phyloP scores from a whole-genome alignment of 2,888 invertebrate species.

The Norana najaformis region DNA sequence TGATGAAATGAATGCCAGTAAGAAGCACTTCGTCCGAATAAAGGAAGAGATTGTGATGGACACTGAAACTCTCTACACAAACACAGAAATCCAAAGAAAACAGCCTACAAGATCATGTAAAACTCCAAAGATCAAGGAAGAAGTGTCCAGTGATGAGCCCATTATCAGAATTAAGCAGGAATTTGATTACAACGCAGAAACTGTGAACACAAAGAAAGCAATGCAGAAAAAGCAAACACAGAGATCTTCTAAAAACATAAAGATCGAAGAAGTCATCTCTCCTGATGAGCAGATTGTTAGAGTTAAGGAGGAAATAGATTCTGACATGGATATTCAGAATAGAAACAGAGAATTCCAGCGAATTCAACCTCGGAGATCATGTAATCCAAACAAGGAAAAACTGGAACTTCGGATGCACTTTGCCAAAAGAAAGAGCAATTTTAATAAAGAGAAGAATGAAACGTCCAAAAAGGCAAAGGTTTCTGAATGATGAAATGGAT shows the following conservation, averaged over 20 bases:
- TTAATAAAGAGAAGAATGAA: neutral
- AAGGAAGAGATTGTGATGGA: too few relatives aligned
- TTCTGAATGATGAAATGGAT: neutral
- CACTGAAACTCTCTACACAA: too few relatives aligned
- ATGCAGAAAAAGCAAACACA: neutral
- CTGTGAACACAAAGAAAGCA: neutral
- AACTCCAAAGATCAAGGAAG: neutral
- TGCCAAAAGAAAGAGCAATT: neutral
- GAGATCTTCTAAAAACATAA: neutral
- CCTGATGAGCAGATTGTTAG: neutral
- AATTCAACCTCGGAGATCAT: neutral
- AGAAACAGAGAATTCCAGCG: neutral
- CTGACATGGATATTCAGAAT: neutral
- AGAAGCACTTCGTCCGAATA: too few relatives aligned
- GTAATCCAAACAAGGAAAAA: neutral
- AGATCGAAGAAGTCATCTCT: neutral
- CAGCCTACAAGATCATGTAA: neutral
- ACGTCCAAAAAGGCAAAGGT: constrained; percentile 2
- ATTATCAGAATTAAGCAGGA: neutral
- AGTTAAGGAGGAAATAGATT: neutral
- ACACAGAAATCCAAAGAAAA: too few relatives aligned
- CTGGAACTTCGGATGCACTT: neutral
- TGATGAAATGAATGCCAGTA: too few relatives aligned
- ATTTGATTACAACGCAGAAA: neutral
- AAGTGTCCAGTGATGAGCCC: neutral